Evolutionary conservation across 2,888 invertebrate genomes (phyloP), one percentile per base, ranked within the genome.

Genomic region (Holacanthella duospinosa): DNA sequence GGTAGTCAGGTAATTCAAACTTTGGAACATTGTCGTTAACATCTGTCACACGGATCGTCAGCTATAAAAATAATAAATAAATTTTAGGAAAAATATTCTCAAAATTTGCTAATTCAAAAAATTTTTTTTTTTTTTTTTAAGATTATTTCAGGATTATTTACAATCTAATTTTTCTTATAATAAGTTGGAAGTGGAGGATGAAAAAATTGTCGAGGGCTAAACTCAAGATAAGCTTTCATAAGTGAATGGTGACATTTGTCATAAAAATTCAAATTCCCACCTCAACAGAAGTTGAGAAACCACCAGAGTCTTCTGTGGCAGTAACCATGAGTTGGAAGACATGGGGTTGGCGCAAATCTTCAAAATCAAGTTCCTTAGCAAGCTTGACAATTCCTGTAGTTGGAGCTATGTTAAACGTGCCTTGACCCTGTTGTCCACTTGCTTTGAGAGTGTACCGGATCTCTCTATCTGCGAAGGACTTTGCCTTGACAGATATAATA

Each of bases 301-400:
- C 94, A 60, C 94, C 94, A n/a, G 93, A 93, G 78, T 94, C 94
- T 79, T 96, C 96, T 1, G 94, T 94, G 28, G 94, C 94, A 2
- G 92, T 93, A 60, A 95, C 93, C 70, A 89, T 86, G 68, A 97
- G 80, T 6, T 92, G 89, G 77, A 95, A 96, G 65, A 92, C 88
- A 75, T 93, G 93, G 0, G 94, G 93, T 75, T 95, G 94, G 58
- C 93, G 81, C 68, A 93, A 81, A 79, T 96, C 95, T 80, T 99
- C 97, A 76, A 93, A 97, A 80, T 99, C 97, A 74, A 99, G 80
- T 79, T 92, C 92, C 78, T 95, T 93, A 16, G 93, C 92, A 73
- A 97, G 80, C 78, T 94, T 94, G 25, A 99, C 93, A 74, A 94
- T 91, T 62, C 96, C 95, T 43, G 92, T 91, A 25, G 90, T 89